Conservation (phyloP, 2,797 vertebrate species). For the Parotocinclus haroldoi region DNA sequence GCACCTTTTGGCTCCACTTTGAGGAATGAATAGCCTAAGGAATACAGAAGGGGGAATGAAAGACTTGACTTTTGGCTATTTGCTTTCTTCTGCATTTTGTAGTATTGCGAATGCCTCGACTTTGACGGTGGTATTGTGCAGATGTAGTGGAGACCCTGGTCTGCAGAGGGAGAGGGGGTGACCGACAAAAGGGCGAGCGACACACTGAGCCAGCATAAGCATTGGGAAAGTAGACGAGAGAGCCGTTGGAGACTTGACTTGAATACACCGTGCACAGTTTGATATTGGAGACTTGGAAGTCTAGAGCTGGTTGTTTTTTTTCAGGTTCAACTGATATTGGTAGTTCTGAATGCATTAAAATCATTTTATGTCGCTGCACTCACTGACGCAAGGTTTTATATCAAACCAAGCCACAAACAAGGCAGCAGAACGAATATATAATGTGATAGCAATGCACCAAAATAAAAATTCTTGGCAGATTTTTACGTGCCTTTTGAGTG, state of each 20-base stretch:
- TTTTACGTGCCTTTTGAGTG: too few relatives aligned
- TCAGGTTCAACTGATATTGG: not conserved
- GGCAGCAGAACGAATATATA: too few relatives aligned
- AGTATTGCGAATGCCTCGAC: not conserved
- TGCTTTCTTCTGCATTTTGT: not conserved
- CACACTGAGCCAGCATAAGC: slow-evolving; percentile 28
- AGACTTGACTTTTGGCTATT: not conserved
- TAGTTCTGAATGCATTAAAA: not conserved
- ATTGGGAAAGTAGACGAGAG: slow-evolving; percentile 11
- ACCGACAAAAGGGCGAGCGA: slow-evolving; percentile 21
- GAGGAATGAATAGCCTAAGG: slow-evolving; percentile 11
- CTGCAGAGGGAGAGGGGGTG: not conserved
- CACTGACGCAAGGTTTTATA: too few relatives aligned
- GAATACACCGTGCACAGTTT: not conserved
- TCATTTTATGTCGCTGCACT: too few relatives aligned
- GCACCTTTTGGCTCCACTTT: slow-evolving; percentile 13
- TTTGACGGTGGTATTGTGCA: slow-evolving; percentile 1
- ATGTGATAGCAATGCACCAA: too few relatives aligned
- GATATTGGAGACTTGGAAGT: not conserved
- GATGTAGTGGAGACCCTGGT: not conserved
- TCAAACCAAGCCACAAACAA: too few relatives aligned
- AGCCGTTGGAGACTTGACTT: slow-evolving; percentile 8
- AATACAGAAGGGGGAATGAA: not conserved
- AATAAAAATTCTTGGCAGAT: too few relatives aligned
- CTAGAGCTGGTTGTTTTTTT: not conserved